phyloP scores from a whole-genome alignment of 2,888 invertebrate genomes.

The Lacanobia wlatinum region DNA sequence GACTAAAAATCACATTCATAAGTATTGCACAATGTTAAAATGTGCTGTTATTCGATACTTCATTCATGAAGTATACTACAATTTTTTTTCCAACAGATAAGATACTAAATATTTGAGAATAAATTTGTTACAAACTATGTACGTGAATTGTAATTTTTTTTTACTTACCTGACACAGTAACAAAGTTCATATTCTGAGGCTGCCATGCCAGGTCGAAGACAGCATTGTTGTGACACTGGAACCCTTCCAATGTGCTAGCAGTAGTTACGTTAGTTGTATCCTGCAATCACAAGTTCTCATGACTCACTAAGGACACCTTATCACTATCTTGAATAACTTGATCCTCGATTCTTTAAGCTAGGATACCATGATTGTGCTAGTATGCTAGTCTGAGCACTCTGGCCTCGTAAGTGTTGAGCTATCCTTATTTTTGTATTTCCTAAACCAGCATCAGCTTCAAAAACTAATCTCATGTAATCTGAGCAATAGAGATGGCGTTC shows the following conservation, averaged over 20 bases:
- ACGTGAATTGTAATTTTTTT: neutral
- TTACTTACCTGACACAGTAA: conserved; percentile 94
- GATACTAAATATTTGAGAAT: too few species aligned
- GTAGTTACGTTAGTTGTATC: conserved; percentile 84
- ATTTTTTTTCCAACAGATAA: too few species aligned
- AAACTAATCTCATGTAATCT: neutral
- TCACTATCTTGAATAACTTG: neutral
- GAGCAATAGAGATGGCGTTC: neutral
- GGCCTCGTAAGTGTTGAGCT: neutral
- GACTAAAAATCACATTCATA: neutral
- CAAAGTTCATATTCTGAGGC: conserved; percentile 93
- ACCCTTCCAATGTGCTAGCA: conserved; percentile 85
- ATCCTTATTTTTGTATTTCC: neutral
- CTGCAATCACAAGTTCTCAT: conserved; percentile 73
- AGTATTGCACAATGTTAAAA: neutral
- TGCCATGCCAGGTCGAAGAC: conserved; percentile 97
- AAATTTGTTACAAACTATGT: too few species aligned
- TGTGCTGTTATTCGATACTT: neutral
- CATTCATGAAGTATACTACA: neutral
- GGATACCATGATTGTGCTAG: neutral
- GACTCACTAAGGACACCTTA: neutral
- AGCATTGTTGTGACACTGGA: conserved; percentile 95
- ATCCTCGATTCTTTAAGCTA: neutral
- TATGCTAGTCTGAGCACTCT: neutral
- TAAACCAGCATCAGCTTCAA: neutral